Conservation (phyloP, 2,888 invertebrate genomes). For the Diploptera punctata region DNA sequence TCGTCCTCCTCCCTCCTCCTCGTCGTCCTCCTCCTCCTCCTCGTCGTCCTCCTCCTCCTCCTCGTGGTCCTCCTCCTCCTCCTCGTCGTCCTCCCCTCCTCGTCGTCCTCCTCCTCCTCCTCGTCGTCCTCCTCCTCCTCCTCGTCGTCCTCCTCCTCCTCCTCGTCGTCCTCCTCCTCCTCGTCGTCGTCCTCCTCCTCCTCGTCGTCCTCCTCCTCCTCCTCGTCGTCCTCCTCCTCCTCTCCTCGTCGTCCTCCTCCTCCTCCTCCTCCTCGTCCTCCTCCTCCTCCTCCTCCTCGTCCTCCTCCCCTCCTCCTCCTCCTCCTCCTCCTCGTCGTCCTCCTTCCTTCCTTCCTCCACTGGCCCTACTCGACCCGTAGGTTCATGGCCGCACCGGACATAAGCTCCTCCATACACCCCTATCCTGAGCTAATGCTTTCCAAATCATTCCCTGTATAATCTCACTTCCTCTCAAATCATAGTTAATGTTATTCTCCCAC, state of each 20-base stretch:
- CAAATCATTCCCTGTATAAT: no score
- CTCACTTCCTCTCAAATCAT: no score
- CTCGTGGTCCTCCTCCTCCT: background rate
- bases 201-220: background rate
- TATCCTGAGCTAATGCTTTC: no score
- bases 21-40: background rate
- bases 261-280: slow-evolving; percentile 4
- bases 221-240: background rate
- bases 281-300: background rate
- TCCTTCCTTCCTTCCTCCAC: no score
- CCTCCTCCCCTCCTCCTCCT: background rate
- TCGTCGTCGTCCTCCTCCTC: background rate
- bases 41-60: background rate
- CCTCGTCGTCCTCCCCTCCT: background rate
- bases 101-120: background rate
- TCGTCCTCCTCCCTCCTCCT: background rate
- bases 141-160: background rate
- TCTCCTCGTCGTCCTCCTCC: background rate
- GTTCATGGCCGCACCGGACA: no score
- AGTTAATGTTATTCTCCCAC: no score
- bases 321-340: no score
- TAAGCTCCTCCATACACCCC: no score
- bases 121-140: background rate
- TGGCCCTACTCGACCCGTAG: background rate
- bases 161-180: background rate